Percentiles rank a stretch among this genome's conserved stretches.
Evolutionary conservation across 1,140 invertebrate genomes (phyloP).

Genomic region (Pinna nobilis): DNA sequence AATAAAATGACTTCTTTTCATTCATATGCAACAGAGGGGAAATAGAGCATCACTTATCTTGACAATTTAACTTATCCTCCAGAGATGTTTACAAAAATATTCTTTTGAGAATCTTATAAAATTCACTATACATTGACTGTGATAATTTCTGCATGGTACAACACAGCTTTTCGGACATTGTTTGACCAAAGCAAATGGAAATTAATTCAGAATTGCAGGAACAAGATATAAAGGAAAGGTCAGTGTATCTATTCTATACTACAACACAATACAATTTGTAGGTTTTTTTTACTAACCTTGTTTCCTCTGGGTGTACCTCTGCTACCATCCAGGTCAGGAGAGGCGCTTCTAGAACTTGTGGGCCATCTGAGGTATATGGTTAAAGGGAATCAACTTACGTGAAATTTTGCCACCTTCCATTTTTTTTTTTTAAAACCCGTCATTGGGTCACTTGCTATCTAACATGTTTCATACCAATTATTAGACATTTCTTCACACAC

Average conservation of each 20-base stretch:
- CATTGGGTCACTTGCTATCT: no score
- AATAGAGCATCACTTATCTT: no score
- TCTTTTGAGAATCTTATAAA: no score
- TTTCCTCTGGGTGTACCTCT: slow-evolving; percentile 63
- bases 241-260: background rate
- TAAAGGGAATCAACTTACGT: background rate
- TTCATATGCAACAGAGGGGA: no score
- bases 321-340: slow-evolving; percentile 59
- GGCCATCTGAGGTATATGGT: slow-evolving; percentile 60
- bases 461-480: no score
- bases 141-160: background rate
- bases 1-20: no score
- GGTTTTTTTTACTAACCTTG: slow-evolving; percentile 47
- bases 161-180: background rate
- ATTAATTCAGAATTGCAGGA: background rate
- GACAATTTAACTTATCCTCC: no score
- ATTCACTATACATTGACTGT: no score
- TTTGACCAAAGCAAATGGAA: background rate
- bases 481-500: no score
- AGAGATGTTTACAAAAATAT: no score
- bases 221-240: background rate
- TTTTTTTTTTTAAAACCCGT: background rate
- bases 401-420: background rate
- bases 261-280: background rate
- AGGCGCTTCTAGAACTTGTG: slow-evolving; percentile 44